A percentile compares a stretch with the other conserved stretches of the same genome.
Conservation (phyloP, 2,113 vertebrate species). For the Chelonoidis abingdonii region DNA sequence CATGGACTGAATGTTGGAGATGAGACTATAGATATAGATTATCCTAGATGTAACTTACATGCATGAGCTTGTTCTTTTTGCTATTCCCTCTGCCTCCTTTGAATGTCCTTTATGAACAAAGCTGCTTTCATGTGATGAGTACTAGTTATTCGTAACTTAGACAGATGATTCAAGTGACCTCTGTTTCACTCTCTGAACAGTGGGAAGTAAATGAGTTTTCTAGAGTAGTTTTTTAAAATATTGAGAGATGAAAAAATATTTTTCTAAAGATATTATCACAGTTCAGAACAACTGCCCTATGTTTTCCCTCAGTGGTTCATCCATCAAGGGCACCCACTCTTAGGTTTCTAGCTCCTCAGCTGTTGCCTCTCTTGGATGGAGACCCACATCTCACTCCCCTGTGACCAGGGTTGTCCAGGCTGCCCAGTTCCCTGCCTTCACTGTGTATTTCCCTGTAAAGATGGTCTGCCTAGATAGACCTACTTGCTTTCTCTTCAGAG, state of each 20-base stretch:
- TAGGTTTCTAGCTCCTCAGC: too few species aligned
- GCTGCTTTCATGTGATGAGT: not conserved
- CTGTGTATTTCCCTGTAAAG: too few species aligned
- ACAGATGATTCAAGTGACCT: not conserved
- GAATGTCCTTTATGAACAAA: not conserved
- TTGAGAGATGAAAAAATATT: accelerated
- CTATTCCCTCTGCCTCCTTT: not conserved
- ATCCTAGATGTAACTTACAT: not conserved
- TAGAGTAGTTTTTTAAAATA: not conserved
- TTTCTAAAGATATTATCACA: too few species aligned
- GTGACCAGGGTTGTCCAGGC: too few species aligned
- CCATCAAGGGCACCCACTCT: too few species aligned
- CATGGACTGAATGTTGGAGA: not conserved
- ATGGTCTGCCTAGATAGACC: too few species aligned
- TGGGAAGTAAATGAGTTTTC: slow-evolving; percentile 1
- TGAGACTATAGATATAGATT: not conserved
- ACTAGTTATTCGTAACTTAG: not conserved
- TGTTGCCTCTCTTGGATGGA: too few species aligned
- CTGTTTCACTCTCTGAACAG: not conserved
- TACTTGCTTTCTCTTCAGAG: too few species aligned
- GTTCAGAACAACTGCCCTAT: too few species aligned
- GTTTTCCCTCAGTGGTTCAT: too few species aligned
- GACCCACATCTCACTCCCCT: too few species aligned
- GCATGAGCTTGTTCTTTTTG: not conserved
- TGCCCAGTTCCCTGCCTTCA: too few species aligned